Conservation (phyloP, 2,113 vertebrate genomes). For the Tilapia sparmanii region DNA sequence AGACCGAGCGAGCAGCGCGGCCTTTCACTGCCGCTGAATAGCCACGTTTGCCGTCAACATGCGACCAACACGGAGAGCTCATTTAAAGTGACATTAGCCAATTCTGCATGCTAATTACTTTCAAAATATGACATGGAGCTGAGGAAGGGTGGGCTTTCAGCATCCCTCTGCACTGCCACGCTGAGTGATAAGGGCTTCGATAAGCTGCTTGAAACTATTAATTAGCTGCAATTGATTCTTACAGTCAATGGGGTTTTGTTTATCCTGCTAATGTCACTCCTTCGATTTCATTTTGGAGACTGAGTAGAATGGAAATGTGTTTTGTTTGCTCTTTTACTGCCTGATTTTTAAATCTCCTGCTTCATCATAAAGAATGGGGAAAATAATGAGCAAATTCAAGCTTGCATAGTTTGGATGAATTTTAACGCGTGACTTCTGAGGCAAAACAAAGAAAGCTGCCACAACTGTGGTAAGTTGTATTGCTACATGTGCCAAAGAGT, state of each 20-base stretch:
- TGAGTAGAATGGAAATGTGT: neutral
- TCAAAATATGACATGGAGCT: conserved; percentile 17
- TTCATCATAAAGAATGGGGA: neutral
- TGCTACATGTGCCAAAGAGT: neutral
- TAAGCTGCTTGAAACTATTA: conserved; percentile 15
- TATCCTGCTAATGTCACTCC: neutral
- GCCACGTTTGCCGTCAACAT: neutral
- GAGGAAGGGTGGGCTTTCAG: neutral
- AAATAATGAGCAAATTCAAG: neutral
- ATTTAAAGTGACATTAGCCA: conserved; percentile 18
- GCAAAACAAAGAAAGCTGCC: neutral
- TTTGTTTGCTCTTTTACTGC: neutral
- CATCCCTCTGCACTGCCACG: neutral
- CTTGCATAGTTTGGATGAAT: neutral
- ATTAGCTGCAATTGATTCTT: conserved; percentile 16
- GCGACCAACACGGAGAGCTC: neutral
- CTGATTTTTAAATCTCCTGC: neutral
- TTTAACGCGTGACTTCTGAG: neutral
- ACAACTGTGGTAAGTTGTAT: neutral
- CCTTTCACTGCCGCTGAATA: neutral
- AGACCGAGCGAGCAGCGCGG: neutral
- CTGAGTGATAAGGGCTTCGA: conserved; percentile 2
- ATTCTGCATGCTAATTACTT: conserved; percentile 36
- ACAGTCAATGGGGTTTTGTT: conserved; percentile 10
- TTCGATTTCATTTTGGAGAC: neutral